Evolutionary conservation across 2,797 vertebrate species (phyloP).

Genomic region (Clarias laeviceps): DNA sequence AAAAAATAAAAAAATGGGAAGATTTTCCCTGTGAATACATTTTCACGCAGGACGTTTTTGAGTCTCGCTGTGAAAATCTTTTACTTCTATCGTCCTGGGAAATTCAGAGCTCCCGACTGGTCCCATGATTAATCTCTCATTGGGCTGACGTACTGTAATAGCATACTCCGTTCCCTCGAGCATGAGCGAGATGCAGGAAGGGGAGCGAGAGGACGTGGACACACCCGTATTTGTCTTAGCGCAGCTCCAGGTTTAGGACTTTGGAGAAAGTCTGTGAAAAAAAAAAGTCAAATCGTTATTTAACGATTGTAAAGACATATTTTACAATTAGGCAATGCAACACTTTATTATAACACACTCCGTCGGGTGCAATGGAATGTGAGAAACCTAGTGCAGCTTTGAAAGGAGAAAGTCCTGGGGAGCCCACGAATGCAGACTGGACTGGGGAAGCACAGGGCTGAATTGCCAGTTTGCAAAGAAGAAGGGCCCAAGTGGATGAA

Average conservation of each 20-base stretch:
- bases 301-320: not conserved
- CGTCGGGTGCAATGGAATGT: not conserved
- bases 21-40: not conserved
- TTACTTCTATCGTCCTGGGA: constrained; percentile 22
- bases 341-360: too few relatives aligned
- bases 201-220: constrained; percentile 39
- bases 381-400: too few relatives aligned
- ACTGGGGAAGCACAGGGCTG: not conserved
- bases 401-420: not conserved
- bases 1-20: not conserved
- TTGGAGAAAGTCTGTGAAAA: not conserved
- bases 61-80: constrained; percentile 9
- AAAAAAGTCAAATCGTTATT: not conserved
- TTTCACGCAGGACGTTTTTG: not conserved
- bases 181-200: constrained; percentile 1
- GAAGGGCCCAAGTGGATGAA: not conserved
- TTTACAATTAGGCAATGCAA: not conserved
- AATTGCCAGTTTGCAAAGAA: not conserved
- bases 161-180: constrained; percentile 16
- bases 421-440: not conserved
- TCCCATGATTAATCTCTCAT: constrained; percentile 49
- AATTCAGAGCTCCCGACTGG: constrained; percentile 28
- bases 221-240: constrained; percentile 57
- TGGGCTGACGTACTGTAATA: constrained; percentile 43
- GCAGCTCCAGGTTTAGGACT: constrained; percentile 28